A percentile compares a stretch with the other conserved stretches of the same genome.
Conservation (phyloP, 2,797 vertebrate species). For the Takifugu rubripes region DNA sequence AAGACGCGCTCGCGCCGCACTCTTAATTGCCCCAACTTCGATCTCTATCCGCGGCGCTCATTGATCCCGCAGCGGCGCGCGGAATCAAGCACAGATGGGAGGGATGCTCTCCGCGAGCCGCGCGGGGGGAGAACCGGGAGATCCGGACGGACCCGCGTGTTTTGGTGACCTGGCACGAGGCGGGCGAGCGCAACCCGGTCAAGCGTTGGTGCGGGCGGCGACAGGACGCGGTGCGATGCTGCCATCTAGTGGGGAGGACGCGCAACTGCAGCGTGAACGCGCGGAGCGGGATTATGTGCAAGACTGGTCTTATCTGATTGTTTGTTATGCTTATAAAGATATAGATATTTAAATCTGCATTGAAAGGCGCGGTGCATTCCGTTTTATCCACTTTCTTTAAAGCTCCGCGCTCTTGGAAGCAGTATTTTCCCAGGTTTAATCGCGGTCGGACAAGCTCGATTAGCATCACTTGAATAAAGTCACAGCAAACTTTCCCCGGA, state of each 20-base stretch:
- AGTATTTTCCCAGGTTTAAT: constrained; percentile 1
- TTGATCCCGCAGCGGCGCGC: constrained; percentile 34
- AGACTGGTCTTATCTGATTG: no score
- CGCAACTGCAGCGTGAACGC: constrained; percentile 8
- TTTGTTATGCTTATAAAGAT: no score
- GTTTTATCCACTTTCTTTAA: not conserved
- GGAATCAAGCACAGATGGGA: constrained; percentile 33
- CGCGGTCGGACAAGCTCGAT: constrained; percentile 34
- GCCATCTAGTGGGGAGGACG: constrained; percentile 11
- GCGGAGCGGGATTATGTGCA: no score
- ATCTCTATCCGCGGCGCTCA: constrained; percentile 49
- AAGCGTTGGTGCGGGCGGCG: constrained; percentile 10
- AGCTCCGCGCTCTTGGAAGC: constrained; percentile 4
- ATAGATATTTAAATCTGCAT: no score
- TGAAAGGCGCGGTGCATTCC: no score
- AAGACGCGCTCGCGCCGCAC: constrained; percentile 40
- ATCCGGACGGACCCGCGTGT: constrained; percentile 27
- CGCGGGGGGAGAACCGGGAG: constrained; percentile 19
- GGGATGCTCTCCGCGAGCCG: not conserved
- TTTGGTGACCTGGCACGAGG: constrained; percentile 31
- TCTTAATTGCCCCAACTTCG: constrained; percentile 55
- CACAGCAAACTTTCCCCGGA: constrained; percentile 9
- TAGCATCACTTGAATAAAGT: constrained; percentile 28
- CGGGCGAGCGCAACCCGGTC: constrained; percentile 49
- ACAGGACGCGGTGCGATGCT: constrained; percentile 34